phyloP scores from a whole-genome alignment of 2,888 invertebrate genomes.

The Andricus quercusramuli region DNA sequence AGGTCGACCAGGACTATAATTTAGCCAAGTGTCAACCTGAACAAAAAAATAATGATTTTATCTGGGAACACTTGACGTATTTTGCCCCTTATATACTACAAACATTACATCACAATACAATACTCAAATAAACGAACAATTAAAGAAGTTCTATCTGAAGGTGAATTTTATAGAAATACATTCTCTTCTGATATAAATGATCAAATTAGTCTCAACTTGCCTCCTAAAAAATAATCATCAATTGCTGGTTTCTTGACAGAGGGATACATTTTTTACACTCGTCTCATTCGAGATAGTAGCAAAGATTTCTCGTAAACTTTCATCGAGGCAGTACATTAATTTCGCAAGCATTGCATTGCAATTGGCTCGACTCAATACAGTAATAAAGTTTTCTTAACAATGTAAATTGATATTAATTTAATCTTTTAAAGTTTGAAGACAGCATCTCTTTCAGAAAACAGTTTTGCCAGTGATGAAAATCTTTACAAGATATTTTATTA shows the following conservation, averaged over 20 bases:
- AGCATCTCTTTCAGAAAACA: background rate
- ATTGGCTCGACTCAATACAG: background rate
- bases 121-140: background rate
- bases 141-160: too few species aligned
- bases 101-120: too few species aligned
- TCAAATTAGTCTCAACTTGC: background rate
- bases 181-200: background rate
- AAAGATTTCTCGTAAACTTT: constrained; percentile 27
- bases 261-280: constrained; percentile 10
- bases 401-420: too few species aligned
- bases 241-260: background rate
- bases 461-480: background rate
- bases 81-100: too few species aligned
- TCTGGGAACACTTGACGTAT: too few species aligned
- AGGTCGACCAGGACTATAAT: too few species aligned
- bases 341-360: constrained; percentile 14
- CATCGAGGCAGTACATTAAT: constrained; percentile 14
- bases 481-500: background rate
- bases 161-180: background rate
- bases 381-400: constrained; percentile 11
- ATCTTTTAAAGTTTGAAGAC: too few species aligned
- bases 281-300: background rate
- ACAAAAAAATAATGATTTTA: too few species aligned
- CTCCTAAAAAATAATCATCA: background rate
- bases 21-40: too few species aligned